Evolutionary conservation across 1,140 invertebrate genomes (phyloP).

Genomic region (Macrosteles quadrilineatus): DNA sequence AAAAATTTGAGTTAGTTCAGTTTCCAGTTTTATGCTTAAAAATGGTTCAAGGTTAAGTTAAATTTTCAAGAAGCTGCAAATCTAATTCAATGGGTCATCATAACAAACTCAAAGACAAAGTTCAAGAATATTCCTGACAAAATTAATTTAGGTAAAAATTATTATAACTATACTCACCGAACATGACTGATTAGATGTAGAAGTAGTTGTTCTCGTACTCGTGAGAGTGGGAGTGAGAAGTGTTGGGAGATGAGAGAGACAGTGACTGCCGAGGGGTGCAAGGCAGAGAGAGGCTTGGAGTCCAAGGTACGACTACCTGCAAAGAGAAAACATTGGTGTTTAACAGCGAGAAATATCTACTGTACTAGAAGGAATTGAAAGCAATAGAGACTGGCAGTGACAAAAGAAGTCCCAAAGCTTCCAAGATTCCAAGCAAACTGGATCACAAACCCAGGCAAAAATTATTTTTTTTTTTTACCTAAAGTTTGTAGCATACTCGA

Average conservation of each 20-base stretch:
- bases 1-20: neutral
- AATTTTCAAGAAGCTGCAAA: too few species aligned
- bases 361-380: neutral
- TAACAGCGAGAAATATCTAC: neutral
- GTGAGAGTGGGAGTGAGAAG: conserved; percentile 38
- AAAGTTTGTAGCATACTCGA: too few species aligned
- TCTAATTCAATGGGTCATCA: neutral
- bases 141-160: neutral
- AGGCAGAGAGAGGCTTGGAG: conserved; percentile 37
- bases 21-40: neutral
- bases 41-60: neutral
- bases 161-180: neutral
- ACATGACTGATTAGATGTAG: conserved; percentile 36
- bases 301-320: conserved; percentile 34
- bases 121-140: neutral
- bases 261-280: conserved; percentile 38
- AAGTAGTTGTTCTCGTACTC: conserved; percentile 42
- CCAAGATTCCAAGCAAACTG: too few species aligned
- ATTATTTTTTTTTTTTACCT: too few species aligned
- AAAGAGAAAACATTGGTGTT: too few species aligned
- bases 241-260: conserved; percentile 33
- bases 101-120: too few species aligned
- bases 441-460: too few species aligned
- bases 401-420: neutral
- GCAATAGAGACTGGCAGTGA: neutral